These are phyloP conservation scores for Meiosimyza decipiens DNA, from an alignment of 2,888 invertebrate genomes.

Conservation along the genomic window DNA sequence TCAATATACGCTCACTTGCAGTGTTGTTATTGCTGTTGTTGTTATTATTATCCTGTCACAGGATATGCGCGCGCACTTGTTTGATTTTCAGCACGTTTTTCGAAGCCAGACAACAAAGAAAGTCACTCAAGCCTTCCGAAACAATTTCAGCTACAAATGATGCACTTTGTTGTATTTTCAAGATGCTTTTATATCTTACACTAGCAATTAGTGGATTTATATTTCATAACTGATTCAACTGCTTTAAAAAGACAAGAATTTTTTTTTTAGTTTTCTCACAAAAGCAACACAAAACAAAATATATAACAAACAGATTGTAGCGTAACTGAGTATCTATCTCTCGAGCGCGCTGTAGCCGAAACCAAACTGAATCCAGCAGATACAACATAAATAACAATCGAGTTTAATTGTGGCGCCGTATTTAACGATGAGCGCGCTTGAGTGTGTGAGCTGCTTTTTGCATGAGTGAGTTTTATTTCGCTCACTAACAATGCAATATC, in stretches of 20 bases:
- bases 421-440: too few relatives aligned
- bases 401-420: conserved; percentile 10
- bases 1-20: not conserved
- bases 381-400: conserved; percentile 32
- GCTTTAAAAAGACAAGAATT: not conserved
- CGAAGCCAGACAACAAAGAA: not conserved
- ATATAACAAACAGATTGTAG: too few relatives aligned
- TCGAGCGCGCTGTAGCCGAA: conserved; percentile 27
- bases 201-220: not conserved
- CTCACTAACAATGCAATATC: too few relatives aligned
- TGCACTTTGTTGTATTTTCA: conserved; percentile 1
- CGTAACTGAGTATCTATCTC: conserved; percentile 2
- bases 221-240: not conserved
- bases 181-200: not conserved
- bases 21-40: not conserved
- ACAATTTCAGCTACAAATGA: not conserved
- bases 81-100: not conserved
- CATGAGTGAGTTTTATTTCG: too few relatives aligned
- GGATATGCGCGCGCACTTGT: conserved; percentile 26
- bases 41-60: conserved; percentile 2
- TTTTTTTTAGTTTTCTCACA: not conserved
- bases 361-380: conserved; percentile 30
- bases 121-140: not conserved
- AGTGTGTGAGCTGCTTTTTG: too few relatives aligned
- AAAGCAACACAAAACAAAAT: not conserved